These are phyloP conservation scores for Ochropleura leucogaster DNA, from an alignment of 2,888 invertebrate genomes.

Conservation along the genomic window DNA sequence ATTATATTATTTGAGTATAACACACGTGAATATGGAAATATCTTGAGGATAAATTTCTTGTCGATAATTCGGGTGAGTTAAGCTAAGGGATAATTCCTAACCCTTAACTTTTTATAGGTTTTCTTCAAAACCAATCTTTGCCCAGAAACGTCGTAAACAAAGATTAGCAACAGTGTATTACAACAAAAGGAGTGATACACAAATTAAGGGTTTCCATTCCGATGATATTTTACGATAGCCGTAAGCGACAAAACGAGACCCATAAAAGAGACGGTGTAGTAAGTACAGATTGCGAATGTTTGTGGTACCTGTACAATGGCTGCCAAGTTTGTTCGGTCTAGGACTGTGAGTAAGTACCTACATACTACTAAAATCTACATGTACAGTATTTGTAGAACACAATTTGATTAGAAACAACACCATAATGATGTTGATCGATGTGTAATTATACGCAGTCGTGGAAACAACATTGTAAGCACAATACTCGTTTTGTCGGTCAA, in stretches of 20 bases:
- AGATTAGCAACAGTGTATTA: conserved; percentile 84
- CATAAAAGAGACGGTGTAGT: conserved; percentile 84
- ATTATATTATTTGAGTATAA: conserved; percentile 65
- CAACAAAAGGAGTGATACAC: conserved; percentile 87
- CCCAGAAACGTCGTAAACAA: conserved; percentile 76
- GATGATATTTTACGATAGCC: conserved; percentile 87
- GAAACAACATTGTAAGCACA: conserved; percentile 77
- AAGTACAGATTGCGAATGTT: conserved; percentile 65
- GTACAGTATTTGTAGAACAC: conserved; percentile 44
- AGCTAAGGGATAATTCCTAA: conserved; percentile 41
- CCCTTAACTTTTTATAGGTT: conserved; percentile 53
- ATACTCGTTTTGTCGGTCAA: conserved; percentile 77
- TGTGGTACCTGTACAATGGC: conserved; percentile 43
- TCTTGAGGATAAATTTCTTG: conserved; percentile 17
- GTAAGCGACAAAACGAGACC: conserved; percentile 85
- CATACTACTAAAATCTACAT: conserved; percentile 9
- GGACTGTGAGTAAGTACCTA: background rate
- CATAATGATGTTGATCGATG: conserved; percentile 62
- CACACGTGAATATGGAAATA: conserved; percentile 50
- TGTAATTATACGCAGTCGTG: conserved; percentile 71
- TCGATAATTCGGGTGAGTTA: conserved; percentile 29
- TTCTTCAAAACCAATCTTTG: conserved; percentile 67
- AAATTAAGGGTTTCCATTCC: conserved; percentile 88
- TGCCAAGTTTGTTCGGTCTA: conserved; percentile 21
- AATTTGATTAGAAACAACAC: conserved; percentile 62